Evolutionary conservation across 2,797 vertebrate genomes (phyloP).

Genomic region (Danio jaintianensis): DNA sequence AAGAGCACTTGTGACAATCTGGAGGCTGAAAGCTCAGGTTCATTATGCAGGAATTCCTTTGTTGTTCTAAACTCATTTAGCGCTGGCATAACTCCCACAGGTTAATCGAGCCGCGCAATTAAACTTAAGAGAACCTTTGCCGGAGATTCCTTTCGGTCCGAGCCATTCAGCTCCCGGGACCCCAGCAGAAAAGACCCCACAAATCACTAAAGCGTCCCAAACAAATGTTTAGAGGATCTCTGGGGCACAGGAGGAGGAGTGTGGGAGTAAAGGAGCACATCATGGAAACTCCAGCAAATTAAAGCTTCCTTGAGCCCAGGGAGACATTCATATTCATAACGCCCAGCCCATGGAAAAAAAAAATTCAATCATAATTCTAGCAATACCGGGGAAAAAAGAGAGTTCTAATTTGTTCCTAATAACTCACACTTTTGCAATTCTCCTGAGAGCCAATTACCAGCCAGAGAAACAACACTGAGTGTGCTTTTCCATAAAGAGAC

Average conservation of each 20-base stretch:
- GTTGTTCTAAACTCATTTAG: slow-evolving; percentile 73
- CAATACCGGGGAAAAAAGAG: slow-evolving; percentile 47
- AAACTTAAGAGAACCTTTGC: slow-evolving; percentile 67
- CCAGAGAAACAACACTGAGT: slow-evolving; percentile 57
- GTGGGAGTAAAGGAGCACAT: slow-evolving; percentile 36
- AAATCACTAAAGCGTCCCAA: slow-evolving; percentile 81
- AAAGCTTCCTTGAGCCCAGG: slow-evolving; percentile 39
- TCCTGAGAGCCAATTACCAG: slow-evolving; percentile 78
- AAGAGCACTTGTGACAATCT: slow-evolving; percentile 55
- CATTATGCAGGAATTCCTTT: slow-evolving; percentile 79
- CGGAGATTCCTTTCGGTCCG: slow-evolving; percentile 64
- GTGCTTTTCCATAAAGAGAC: neutral
- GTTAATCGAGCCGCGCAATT: slow-evolving; percentile 77
- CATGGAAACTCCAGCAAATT: slow-evolving; percentile 4
- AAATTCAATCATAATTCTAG: slow-evolving; percentile 53
- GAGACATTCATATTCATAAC: slow-evolving; percentile 60
- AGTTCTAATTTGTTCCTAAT: slow-evolving; percentile 72
- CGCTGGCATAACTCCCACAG: slow-evolving; percentile 76
- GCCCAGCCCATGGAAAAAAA: slow-evolving; percentile 45
- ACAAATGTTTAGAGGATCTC: slow-evolving; percentile 70
- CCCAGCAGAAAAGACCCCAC: slow-evolving; percentile 70
- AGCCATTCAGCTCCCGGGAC: slow-evolving; percentile 70
- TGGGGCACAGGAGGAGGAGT: slow-evolving; percentile 54
- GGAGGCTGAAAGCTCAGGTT: slow-evolving; percentile 60
- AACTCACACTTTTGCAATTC: slow-evolving; percentile 70